Conservation (phyloP, 2,888 invertebrate genomes). For the Zele albiditarsus region DNA sequence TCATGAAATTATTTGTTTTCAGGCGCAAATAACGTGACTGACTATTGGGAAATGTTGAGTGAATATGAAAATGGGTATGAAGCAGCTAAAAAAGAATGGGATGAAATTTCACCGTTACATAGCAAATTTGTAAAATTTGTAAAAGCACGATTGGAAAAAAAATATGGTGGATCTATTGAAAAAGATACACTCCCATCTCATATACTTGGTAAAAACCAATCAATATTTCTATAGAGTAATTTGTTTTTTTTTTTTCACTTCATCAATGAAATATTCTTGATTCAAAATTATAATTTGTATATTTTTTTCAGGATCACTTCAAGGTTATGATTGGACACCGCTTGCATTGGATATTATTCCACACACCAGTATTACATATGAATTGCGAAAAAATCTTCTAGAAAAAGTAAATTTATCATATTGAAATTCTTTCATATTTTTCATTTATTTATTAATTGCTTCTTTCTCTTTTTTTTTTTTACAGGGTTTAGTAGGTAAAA, state of each 20-base stretch:
- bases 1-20: conserved; percentile 24
- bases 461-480: conserved; percentile 27
- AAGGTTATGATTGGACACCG: conserved; percentile 64
- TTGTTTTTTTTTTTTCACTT: conserved; percentile 8
- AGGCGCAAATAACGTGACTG: conserved; percentile 54
- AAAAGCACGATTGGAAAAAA: conserved; percentile 53
- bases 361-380: conserved; percentile 56
- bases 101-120: conserved; percentile 56
- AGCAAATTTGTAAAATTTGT: conserved; percentile 59
- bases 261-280: neutral
- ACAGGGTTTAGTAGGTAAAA: conserved; percentile 61
- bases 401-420: conserved; percentile 54
- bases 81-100: conserved; percentile 55
- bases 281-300: conserved; percentile 16
- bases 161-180: conserved; percentile 54
- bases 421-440: neutral
- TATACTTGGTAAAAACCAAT: conserved; percentile 63
- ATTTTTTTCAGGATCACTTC: conserved; percentile 58
- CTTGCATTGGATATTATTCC: conserved; percentile 58
- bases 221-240: too few species aligned
- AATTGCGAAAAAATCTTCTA: conserved; percentile 62
- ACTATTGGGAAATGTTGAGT: conserved; percentile 67
- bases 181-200: conserved; percentile 60
- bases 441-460: neutral
- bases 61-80: conserved; percentile 60